phyloP scores from a whole-genome alignment of 2,797 vertebrate species.

The Myoxocephalus aenaeus region DNA sequence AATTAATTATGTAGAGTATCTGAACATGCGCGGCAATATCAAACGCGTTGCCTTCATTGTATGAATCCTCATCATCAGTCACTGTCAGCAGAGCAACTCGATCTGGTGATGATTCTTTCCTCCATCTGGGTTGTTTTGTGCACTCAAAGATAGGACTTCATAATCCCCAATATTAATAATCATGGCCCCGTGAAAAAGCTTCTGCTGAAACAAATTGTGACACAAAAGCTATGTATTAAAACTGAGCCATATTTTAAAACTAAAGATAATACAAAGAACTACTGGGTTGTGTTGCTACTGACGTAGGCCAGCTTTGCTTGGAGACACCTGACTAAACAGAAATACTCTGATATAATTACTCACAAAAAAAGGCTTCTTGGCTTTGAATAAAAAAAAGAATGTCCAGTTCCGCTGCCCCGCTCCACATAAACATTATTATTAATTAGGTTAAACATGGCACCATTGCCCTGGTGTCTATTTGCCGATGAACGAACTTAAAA shows the following conservation, averaged over 20 bases:
- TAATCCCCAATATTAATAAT: slow-evolving; percentile 38
- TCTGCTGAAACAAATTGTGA: slow-evolving; percentile 11
- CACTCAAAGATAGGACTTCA: slow-evolving; percentile 13
- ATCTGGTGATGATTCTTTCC: slow-evolving; percentile 7
- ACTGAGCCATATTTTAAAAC: slow-evolving; percentile 10
- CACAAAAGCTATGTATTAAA: slow-evolving; percentile 18
- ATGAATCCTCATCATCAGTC: slow-evolving; percentile 37
- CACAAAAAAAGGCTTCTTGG: slow-evolving; percentile 35
- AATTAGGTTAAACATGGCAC: slow-evolving; percentile 42
- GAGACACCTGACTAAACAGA: slow-evolving; percentile 53
- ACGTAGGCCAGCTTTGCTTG: slow-evolving; percentile 40
- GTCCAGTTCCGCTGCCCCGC: slow-evolving; percentile 36
- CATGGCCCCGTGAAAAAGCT: not conserved
- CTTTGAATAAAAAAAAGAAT: slow-evolving; percentile 50
- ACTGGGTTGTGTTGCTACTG: slow-evolving; percentile 29
- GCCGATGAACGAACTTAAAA: slow-evolving; percentile 24
- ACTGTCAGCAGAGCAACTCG: slow-evolving; percentile 37
- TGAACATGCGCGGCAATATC: slow-evolving; percentile 21
- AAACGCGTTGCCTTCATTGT: slow-evolving; percentile 37
- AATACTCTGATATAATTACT: slow-evolving; percentile 45
- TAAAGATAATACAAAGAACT: slow-evolving; percentile 15
- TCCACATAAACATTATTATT: slow-evolving; percentile 62
- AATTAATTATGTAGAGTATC: slow-evolving; percentile 34
- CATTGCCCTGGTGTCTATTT: slow-evolving; percentile 46
- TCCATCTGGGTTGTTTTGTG: slow-evolving; percentile 10